Percentiles rank a stretch among this genome's conserved stretches.
phyloP scores from a whole-genome alignment of 2,888 invertebrate species.

The Chironomus tentans region DNA sequence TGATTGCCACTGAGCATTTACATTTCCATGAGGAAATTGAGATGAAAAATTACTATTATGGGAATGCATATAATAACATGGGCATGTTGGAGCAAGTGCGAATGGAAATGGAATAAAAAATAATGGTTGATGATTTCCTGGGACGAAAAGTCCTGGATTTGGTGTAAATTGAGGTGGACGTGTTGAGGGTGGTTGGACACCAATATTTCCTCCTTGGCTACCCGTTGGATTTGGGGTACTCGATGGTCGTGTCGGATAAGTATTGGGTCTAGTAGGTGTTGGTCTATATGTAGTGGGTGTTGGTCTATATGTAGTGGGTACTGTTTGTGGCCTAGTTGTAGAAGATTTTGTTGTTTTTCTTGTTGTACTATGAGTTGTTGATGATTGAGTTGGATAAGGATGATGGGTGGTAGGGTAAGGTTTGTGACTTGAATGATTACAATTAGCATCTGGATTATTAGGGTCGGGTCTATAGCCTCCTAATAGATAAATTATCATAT shows the following conservation, averaged over 20 bases:
- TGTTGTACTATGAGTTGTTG: not conserved
- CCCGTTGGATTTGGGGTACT: constrained; percentile 14
- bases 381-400: not conserved
- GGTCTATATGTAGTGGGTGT: not conserved
- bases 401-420: not conserved
- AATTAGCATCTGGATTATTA: not conserved
- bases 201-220: not conserved
- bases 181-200: constrained; percentile 31
- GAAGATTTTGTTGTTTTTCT: not conserved
- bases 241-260: constrained; percentile 11
- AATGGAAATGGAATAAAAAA: constrained; percentile 45
- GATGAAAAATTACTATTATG: constrained; percentile 36
- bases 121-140: constrained; percentile 10
- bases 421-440: not conserved
- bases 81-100: constrained; percentile 51
- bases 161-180: constrained; percentile 30
- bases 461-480: constrained; percentile 32
- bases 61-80: constrained; percentile 53
- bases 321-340: not conserved
- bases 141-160: constrained; percentile 11
- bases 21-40: constrained; percentile 34
- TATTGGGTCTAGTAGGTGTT: not conserved
- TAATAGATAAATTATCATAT: not conserved
- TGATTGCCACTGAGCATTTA: constrained; percentile 31
- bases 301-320: not conserved